Evolutionary conservation across 2,113 vertebrate species (phyloP), one percentile per base, ranked within the genome.

Genomic region (Struthidea cinerea): DNA sequence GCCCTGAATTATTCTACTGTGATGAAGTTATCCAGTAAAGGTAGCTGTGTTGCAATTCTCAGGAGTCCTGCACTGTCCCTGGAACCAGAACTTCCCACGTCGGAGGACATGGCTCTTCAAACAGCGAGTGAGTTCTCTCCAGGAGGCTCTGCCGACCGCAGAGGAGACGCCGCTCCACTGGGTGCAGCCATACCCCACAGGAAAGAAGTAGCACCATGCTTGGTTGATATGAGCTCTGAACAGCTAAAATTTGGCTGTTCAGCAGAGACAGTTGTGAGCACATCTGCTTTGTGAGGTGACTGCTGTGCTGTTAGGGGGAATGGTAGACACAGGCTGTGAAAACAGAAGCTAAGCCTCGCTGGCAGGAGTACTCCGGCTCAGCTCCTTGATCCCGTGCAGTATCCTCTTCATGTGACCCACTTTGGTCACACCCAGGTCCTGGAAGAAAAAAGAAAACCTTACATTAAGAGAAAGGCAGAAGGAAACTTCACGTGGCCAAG

Each of bases 341-440:
- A 90, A 98, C 94, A 28, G 95, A 93, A 44, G 89, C 97, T 98
- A 99, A 96, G 98, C 99, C 96, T 99, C 99, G 97, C 98, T 98
- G 98, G 97, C 98, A 82, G 98, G 98, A 95, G 98, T 97, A 98
- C 92, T 98, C 89, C 98, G 98, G 97, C 98, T 99, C 97, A 99
- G 98, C 89, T 99, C 99, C 97, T 98, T 97, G 98, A 99, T 99
- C 65, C 99, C 99, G 33, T 99, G 99, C 59, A 99, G 98, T 94
- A 99, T 99, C 91, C 99, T 97, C 98, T 99, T 99, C 99, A 99
- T 98, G 87, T 99, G 99, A 56, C 99, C 99, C 81, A 99, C 99
- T 97, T 99, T 99, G 52, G 99, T 99, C 96, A 99, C 99, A 5
- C 99, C 99, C 49, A 99, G 98, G 89, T 99, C 99, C 99, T 99